Percentiles rank a stretch among this genome's conserved stretches.
Evolutionary conservation across 2,797 vertebrate species (phyloP).

Genomic region (Lutjanus argentimaculatus): DNA sequence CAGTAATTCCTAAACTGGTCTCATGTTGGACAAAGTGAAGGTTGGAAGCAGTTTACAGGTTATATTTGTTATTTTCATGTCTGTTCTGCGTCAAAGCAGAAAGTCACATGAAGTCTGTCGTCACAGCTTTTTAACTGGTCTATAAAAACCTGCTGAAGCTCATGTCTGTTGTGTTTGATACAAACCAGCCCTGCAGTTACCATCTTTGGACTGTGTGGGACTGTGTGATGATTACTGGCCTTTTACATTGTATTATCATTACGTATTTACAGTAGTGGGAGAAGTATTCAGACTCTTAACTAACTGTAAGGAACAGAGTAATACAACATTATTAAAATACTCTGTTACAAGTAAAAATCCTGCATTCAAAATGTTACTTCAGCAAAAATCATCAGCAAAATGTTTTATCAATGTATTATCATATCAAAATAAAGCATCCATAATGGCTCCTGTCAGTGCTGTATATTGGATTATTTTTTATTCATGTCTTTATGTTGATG

Average conservation of each 20-base stretch:
- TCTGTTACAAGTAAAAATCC: neutral
- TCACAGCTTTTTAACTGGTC: slow-evolving; percentile 43
- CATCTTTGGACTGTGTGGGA: slow-evolving; percentile 35
- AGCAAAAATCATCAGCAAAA: neutral
- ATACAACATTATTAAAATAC: neutral
- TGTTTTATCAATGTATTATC: neutral
- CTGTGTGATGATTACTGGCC: neutral
- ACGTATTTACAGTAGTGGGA: slow-evolving; percentile 1
- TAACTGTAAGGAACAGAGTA: too few relatives aligned
- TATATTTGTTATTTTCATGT: slow-evolving; percentile 16
- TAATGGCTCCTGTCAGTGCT: neutral
- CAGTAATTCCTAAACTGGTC: neutral
- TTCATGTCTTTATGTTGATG: neutral
- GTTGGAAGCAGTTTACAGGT: slow-evolving; percentile 2
- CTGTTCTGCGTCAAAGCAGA: slow-evolving; percentile 44
- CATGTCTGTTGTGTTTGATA: slow-evolving; percentile 25
- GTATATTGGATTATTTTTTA: neutral
- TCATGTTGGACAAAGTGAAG: neutral
- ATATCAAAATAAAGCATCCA: neutral
- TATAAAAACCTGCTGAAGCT: slow-evolving; percentile 47
- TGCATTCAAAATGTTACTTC: neutral
- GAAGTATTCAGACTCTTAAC: neutral
- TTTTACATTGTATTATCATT: slow-evolving; percentile 5
- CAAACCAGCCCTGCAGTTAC: slow-evolving; percentile 25
- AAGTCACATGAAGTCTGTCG: slow-evolving; percentile 11